Evolutionary conservation across 2,888 invertebrate genomes (phyloP).

Genomic region (Harpalus rufipes): DNA sequence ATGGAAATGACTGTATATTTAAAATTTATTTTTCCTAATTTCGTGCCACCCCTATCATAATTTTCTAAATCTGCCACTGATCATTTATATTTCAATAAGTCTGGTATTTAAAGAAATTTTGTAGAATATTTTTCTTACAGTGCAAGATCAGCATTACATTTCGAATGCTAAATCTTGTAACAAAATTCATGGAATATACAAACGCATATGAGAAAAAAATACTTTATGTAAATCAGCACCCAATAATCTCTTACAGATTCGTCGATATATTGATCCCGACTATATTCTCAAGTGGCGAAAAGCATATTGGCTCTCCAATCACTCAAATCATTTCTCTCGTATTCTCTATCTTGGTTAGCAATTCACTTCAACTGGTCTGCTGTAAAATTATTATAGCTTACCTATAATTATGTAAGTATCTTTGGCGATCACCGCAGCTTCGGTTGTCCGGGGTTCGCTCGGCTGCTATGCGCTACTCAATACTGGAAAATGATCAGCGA

Average conservation of each 20-base stretch:
- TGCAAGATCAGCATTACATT: no score
- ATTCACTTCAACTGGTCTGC: slow-evolving; percentile 26
- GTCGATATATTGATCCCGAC: slow-evolving; percentile 59
- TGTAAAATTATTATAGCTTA: slow-evolving; percentile 66
- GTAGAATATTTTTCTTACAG: no score
- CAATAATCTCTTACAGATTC: slow-evolving; percentile 15
- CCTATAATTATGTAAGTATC: slow-evolving; percentile 68
- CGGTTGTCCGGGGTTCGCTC: slow-evolving; percentile 58
- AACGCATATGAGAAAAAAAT: background rate
- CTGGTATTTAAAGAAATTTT: no score
- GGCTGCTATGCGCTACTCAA: slow-evolving; percentile 59
- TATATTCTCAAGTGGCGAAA: slow-evolving; percentile 67
- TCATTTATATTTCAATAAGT: no score
- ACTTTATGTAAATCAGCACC: background rate
- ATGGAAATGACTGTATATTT: no score
- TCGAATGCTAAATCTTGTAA: no score
- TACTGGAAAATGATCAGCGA: slow-evolving; percentile 65
- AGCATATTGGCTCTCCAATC: slow-evolving; percentile 66
- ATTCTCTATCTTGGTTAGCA: slow-evolving; percentile 14
- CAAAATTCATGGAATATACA: background rate
- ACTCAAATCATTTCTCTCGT: slow-evolving; percentile 37
- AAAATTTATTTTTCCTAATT: no score
- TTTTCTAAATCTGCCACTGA: no score
- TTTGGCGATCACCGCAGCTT: slow-evolving; percentile 64
- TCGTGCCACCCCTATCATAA: no score